Evolutionary conservation across 2,113 vertebrate genomes (phyloP), one percentile per base, ranked within the genome.

Genomic region (Phaethornis superciliosus): DNA sequence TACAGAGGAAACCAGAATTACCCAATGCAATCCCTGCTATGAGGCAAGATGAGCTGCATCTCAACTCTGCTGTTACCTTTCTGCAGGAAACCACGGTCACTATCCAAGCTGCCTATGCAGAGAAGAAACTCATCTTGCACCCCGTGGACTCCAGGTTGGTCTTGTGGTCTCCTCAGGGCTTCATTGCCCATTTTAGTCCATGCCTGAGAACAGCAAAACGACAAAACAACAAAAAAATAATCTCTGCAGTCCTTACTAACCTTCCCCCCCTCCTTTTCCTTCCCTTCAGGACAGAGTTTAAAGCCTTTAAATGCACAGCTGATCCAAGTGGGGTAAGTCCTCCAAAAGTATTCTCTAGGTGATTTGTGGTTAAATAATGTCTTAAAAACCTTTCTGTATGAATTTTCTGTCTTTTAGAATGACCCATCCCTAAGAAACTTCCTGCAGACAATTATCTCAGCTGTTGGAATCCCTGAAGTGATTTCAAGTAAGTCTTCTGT

Each of bases 401-500:
- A 52, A 24, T 88, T 82, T 83, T 90, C 28, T 94, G 56, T 23
- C 75, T 94, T 97, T 91, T 78, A 97, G 77, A 63, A 96, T 35
- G 93, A 97, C 4, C 28, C 58, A 16, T 76, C 96, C 81, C 1
- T 84, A 69, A 95, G 82, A 44, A 94, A 82, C 68, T 98, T 98
- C 79, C 79, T 99, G 56, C 82, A 95, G 78, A 97, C 97, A 15
- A 90, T 98, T 40, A 90, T 98, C 77, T 89, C 95, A 4, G 96
- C 55, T n/a, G 96, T 97, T 3, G 98, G 98, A 18, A 95, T 99
- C 63, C 98, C 98, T 33, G 98, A 98, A 88, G 98, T 99, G 52
- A 85, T 97, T 84, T 98, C 98, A 65, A 97, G 97, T 99, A 95
- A 98, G 98, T 97, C 68, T 86, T 63, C 9, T 16, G 44, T 60